Conservation (phyloP, 2,888 invertebrate species). For the Pandemis cinnamomeana region DNA sequence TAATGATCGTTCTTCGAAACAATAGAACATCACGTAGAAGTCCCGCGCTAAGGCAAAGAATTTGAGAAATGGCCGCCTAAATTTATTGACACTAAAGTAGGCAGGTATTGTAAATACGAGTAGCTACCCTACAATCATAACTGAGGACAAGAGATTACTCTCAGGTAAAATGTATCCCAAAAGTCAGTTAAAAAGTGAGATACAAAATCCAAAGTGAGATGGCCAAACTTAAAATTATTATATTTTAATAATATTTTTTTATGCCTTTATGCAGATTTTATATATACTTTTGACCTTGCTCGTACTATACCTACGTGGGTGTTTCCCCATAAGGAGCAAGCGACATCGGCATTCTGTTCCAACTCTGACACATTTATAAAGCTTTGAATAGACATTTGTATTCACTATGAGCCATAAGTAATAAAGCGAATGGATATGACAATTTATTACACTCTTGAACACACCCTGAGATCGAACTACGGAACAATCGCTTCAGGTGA, state of each 20-base stretch:
- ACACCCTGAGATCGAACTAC: constrained; percentile 25
- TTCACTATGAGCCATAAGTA: neutral
- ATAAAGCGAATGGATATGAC: constrained; percentile 13
- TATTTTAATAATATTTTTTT: too few relatives aligned
- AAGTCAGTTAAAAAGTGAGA: too few relatives aligned
- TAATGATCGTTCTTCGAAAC: constrained; percentile 12
- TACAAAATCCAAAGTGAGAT: too few relatives aligned
- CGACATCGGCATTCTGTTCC: neutral
- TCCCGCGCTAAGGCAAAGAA: constrained; percentile 1
- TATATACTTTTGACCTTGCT: too few relatives aligned
- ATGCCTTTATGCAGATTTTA: too few relatives aligned
- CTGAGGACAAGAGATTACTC: too few relatives aligned
- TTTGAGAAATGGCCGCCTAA: neutral
- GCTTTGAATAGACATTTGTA: neutral
- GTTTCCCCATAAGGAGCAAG: neutral
- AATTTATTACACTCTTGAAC: constrained; percentile 23
- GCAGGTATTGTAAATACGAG: neutral
- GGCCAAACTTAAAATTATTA: too few relatives aligned
- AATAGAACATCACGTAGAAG: constrained; percentile 10
- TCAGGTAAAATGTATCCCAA: too few relatives aligned
- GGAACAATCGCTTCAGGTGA: constrained; percentile 37
- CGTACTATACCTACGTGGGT: neutral
- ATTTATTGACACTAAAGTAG: constrained; percentile 1
- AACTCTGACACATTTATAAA: neutral
- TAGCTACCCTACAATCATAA: too few relatives aligned